Evolutionary conservation across 2,113 vertebrate genomes (phyloP).

Genomic region (Mystacornis crossleyi): DNA sequence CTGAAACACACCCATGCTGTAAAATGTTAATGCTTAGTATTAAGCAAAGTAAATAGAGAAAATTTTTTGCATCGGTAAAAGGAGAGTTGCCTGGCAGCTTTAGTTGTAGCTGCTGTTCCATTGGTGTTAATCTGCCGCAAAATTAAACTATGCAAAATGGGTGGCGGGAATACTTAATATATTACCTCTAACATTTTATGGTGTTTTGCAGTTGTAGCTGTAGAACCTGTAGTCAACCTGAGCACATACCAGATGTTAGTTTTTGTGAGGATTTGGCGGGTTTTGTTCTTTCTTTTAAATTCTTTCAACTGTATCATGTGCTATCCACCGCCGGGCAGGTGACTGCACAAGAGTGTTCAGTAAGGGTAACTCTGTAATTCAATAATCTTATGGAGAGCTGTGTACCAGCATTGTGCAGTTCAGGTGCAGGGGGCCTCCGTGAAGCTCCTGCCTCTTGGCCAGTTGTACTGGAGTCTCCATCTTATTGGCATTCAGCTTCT

Average conservation of each 20-base stretch:
- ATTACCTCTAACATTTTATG: not conserved
- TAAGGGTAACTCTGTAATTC: not conserved
- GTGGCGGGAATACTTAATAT: not conserved
- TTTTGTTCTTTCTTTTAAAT: not conserved
- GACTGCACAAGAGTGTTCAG: not conserved
- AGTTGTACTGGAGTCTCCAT: not conserved
- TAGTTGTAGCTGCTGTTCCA: not conserved
- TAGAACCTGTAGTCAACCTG: not conserved
- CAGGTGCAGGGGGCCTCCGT: not conserved
- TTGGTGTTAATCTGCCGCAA: not conserved
- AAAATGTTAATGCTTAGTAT: not conserved
- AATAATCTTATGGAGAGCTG: not conserved
- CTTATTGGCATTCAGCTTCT: not conserved
- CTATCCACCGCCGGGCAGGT: not conserved
- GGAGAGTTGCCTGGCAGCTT: not conserved
- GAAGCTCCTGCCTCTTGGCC: not conserved
- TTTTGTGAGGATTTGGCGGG: not conserved
- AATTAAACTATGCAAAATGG: not conserved
- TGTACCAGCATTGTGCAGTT: not conserved
- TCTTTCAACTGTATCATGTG: not conserved
- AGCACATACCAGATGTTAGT: rapidly evolving
- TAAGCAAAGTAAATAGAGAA: not conserved
- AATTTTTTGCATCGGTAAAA: not conserved
- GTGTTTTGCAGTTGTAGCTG: not conserved
- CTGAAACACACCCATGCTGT: not conserved